A percentile compares a stretch with the other conserved stretches of the same genome.
These are phyloP conservation scores for Sebastes hubbsi DNA, from an alignment of 2,797 vertebrate species.

Conservation along the genomic window DNA sequence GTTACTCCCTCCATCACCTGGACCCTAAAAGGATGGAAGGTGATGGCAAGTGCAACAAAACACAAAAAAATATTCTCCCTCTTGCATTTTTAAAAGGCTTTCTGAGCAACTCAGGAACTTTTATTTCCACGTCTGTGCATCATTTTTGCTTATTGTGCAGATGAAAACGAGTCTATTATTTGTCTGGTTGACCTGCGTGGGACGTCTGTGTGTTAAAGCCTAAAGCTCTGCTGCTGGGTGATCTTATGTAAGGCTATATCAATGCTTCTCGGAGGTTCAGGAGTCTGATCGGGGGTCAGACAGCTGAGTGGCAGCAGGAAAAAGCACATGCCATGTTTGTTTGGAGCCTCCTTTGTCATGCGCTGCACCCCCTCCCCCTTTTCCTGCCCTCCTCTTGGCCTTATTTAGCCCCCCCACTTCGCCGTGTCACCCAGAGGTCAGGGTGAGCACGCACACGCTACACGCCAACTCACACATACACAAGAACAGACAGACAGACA, in stretches of 20 bases:
- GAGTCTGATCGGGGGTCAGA: conserved; percentile 52
- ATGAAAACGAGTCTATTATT: conserved; percentile 25
- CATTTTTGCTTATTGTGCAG: background rate
- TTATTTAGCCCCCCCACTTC: conserved; percentile 72
- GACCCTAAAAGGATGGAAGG: no score
- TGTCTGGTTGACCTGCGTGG: conserved; percentile 56
- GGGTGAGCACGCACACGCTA: conserved; percentile 71
- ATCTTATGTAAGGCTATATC: conserved; percentile 49
- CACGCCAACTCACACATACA: conserved; percentile 39
- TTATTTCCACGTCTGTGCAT: background rate
- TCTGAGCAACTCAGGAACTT: conserved; percentile 9
- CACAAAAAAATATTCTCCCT: background rate
- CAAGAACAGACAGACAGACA: conserved; percentile 29
- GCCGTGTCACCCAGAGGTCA: conserved; percentile 85
- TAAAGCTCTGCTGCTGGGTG: conserved; percentile 18
- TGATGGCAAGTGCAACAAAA: background rate
- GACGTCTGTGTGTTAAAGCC: conserved; percentile 40
- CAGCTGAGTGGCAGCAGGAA: conserved; percentile 75
- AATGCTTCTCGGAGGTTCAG: conserved; percentile 17
- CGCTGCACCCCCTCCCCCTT: conserved; percentile 45
- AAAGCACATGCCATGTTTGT: conserved; percentile 79
- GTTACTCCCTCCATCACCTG: no score
- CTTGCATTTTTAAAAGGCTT: background rate
- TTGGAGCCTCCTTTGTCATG: conserved; percentile 74
- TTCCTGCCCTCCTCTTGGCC: conserved; percentile 75